Evolutionary conservation across 2,113 vertebrate species (phyloP).

Genomic region (Upupa epops): DNA sequence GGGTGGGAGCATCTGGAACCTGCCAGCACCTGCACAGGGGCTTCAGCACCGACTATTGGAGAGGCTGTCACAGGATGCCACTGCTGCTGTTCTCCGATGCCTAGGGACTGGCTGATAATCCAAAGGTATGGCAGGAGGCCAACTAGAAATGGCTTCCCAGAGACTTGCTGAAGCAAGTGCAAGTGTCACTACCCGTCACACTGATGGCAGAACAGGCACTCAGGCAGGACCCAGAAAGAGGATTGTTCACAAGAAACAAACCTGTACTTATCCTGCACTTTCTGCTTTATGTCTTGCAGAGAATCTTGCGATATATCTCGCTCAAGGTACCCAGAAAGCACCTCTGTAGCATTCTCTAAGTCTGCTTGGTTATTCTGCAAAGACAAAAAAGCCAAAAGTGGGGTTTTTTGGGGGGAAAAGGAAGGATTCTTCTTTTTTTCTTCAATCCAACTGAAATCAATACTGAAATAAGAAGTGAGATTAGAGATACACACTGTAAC

Average conservation of each 20-base stretch:
- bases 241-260: constrained; percentile 30
- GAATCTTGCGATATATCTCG: constrained; percentile 99
- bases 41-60: fast-evolving
- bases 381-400: not conserved
- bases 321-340: constrained; percentile 98
- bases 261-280: constrained; percentile 99
- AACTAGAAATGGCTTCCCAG: not conserved
- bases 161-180: not conserved
- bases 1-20: not conserved
- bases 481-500: not conserved
- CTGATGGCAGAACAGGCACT: not conserved
- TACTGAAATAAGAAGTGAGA: not conserved
- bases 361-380: constrained; percentile 99
- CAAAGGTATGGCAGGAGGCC: not conserved
- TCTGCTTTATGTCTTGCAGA: constrained; percentile 99
- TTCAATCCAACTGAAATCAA: not conserved
- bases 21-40: not conserved
- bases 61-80: fast-evolving
- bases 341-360: constrained; percentile 98
- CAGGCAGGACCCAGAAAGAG: not conserved
- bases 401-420: not conserved
- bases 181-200: not conserved
- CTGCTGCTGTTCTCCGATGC: not conserved
- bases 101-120: not conserved
- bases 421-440: not conserved